Percentiles rank a stretch among this genome's conserved stretches.
Evolutionary conservation across 2,888 invertebrate species (phyloP).

Genomic region (Drosophila recens): DNA sequence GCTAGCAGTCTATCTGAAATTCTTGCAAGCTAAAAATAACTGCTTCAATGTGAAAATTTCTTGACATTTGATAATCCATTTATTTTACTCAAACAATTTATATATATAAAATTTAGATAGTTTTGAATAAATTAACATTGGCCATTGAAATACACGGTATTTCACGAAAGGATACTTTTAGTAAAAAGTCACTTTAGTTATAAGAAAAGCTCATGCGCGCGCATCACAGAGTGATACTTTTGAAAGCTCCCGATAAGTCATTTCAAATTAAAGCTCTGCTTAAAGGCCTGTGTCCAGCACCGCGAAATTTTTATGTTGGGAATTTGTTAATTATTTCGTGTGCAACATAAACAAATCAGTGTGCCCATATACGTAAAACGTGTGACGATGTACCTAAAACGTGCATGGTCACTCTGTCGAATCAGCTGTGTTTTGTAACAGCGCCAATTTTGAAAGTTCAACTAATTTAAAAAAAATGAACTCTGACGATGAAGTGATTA

Average conservation of each 20-base stretch:
- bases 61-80: not conserved
- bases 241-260: not conserved
- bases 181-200: not conserved
- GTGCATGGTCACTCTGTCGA: too few relatives aligned
- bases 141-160: constrained; percentile 1
- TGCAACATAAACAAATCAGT: too few relatives aligned
- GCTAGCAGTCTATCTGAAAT: not conserved
- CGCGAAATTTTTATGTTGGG: too few relatives aligned
- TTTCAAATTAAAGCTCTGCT: not conserved
- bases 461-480: too few relatives aligned
- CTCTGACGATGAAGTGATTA: too few relatives aligned
- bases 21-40: not conserved
- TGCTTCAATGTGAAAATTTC: not conserved
- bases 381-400: too few relatives aligned
- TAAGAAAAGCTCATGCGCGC: constrained; percentile 20
- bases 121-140: not conserved
- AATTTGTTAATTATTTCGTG: too few relatives aligned
- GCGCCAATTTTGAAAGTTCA: too few relatives aligned
- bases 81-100: not conserved
- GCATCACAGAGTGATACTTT: not conserved
- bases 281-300: too few relatives aligned
- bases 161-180: not conserved
- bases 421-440: too few relatives aligned
- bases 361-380: too few relatives aligned
- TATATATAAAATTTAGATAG: not conserved